Evolutionary conservation across 2,797 vertebrate genomes (phyloP), one percentile per base, ranked within the genome.

Genomic region (Champsocephalus esox): DNA sequence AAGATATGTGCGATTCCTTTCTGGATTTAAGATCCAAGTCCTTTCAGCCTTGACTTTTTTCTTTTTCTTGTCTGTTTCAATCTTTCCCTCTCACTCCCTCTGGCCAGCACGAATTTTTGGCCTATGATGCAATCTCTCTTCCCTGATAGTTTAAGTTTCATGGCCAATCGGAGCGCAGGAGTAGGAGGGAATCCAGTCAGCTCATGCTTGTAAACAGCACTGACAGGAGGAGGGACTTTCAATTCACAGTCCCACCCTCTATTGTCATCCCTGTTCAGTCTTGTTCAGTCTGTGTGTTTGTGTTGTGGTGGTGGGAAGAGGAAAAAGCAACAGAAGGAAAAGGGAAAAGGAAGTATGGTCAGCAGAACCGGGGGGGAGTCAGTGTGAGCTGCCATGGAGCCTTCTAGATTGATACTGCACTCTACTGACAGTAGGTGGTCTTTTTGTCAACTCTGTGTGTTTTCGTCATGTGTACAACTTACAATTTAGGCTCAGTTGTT

Each of bases 121-220:
- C 69, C 89, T 74, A 78, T 95, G 94, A 95, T 68, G 91, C 93
- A 95, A 94, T 90, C 89, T 60, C 72, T 85, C 78, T 66, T 90
- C 72, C 57, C 58, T 48, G 75, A 82, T 73, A 70, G 84, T 81
- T 82, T 64, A 83, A 57, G 56, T 70, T 78, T 50, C 73, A 52
- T 72, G 76, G 88, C 94, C 94, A 93, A 94, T 95, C 77, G 57
- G 77, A 85, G 60, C 5, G 0, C 51, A 4, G 86, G 77, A 75
- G 80, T 70, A 66, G 90, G 90, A 81, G 89, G 87, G 86, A 38
- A 69, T 58, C 68, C 79, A 73, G 81, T 85, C 82, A 71, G 80
- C 70, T 90, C 67, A 43, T 61, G 83, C 80, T 73, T 78, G 82
- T 87, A 87, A 91, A 91, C 90, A 88, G 68, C 70, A 61, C 64